Percentiles rank a stretch among this genome's conserved stretches.
phyloP scores from a whole-genome alignment of 2,888 invertebrate species.

The Drosophila nigritarsus region DNA sequence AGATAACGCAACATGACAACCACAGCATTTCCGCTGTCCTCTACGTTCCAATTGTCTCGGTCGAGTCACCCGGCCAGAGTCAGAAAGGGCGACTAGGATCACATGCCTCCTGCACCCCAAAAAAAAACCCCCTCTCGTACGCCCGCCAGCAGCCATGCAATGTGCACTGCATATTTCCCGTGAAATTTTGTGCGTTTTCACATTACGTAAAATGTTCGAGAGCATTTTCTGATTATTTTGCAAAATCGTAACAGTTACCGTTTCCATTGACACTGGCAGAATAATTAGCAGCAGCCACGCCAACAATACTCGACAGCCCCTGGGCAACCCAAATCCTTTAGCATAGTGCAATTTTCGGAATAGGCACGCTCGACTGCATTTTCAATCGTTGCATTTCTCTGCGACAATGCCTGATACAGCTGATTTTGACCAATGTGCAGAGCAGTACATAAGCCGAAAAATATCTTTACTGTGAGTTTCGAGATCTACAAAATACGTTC shows the following conservation, averaged over 20 bases:
- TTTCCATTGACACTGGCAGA: constrained; percentile 45
- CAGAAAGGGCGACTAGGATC: constrained; percentile 15
- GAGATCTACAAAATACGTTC: not conserved
- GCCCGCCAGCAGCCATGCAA: not conserved
- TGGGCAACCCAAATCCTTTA: constrained; percentile 23
- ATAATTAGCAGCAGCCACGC: constrained; percentile 60
- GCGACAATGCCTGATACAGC: not conserved
- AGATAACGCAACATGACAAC: constrained; percentile 77
- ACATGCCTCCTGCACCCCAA: not conserved
- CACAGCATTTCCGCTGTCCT: constrained; percentile 66
- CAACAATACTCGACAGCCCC: not conserved
- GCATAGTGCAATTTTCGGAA: constrained; percentile 42
- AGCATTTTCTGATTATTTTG: constrained; percentile 80
- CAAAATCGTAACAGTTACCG: constrained; percentile 70
- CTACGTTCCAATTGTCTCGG: constrained; percentile 17
- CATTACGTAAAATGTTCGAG: constrained; percentile 66
- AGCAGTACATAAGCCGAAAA: not conserved
- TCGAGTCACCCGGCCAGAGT: constrained; percentile 39
- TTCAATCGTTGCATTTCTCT: constrained; percentile 43
- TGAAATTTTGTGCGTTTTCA: constrained; percentile 50
- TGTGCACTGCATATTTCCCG: constrained; percentile 50
- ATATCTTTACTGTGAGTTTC: not conserved
- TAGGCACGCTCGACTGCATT: constrained; percentile 45
- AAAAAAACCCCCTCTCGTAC: not conserved
- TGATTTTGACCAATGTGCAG: not conserved